Evolutionary conservation across 2,888 invertebrate genomes (phyloP).

Genomic region (Seira ritae): DNA sequence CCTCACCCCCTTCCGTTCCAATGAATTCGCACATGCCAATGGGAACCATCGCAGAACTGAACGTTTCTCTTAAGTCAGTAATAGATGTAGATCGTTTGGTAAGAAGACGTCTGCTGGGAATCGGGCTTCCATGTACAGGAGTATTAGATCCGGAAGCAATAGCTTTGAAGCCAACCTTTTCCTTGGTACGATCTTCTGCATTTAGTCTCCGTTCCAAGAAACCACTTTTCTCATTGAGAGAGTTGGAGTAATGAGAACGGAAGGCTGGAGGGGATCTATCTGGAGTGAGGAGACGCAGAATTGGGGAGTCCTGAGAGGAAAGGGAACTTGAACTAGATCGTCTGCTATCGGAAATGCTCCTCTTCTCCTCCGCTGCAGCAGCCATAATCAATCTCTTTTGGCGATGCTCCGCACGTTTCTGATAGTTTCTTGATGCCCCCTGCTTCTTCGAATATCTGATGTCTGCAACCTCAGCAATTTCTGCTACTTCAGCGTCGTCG

Average conservation of each 20-base stretch:
- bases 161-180: constrained; percentile 31
- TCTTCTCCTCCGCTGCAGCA: neutral
- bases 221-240: too few relatives aligned
- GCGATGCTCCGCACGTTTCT: constrained; percentile 20
- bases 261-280: constrained; percentile 41
- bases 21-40: neutral
- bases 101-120: constrained; percentile 6
- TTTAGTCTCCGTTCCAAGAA: too few relatives aligned
- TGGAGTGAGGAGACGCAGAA: constrained; percentile 27
- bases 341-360: neutral
- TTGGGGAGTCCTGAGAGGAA: constrained; percentile 25
- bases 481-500: constrained; percentile 46
- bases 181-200: too few relatives aligned
- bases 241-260: constrained; percentile 36
- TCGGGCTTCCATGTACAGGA: constrained; percentile 21
- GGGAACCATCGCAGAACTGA: constrained; percentile 1
- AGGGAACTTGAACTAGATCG: constrained; percentile 27
- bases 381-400: constrained; percentile 16
- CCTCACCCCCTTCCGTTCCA: constrained; percentile 17
- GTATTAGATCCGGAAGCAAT: constrained; percentile 43
- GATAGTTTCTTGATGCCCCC: neutral
- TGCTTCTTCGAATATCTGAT: constrained; percentile 18
- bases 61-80: constrained; percentile 3
- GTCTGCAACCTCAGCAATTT: constrained; percentile 40
- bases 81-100: neutral